Percentiles rank a stretch among this genome's conserved stretches.
These are phyloP conservation scores for Eubasilissa splendida DNA, from an alignment of 2,888 invertebrate species.

Conservation along the genomic window DNA sequence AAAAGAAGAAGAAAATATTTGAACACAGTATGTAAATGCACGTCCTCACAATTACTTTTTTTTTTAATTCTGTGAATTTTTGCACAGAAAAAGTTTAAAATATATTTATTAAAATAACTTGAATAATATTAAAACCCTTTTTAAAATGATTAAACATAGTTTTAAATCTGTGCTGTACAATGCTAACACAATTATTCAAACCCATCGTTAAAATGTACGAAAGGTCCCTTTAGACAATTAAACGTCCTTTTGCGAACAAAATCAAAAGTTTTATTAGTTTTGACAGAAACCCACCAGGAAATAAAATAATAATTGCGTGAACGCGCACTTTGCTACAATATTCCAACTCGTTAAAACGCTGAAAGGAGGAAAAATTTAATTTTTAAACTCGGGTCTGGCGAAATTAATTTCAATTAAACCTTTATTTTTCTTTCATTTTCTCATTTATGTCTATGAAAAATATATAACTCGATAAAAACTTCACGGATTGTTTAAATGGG, in stretches of 20 bases:
- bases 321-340: constrained; percentile 51
- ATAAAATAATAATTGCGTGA: constrained; percentile 50
- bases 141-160: too few species aligned
- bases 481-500: constrained; percentile 53
- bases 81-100: too few species aligned
- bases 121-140: too few species aligned
- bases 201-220: constrained; percentile 19
- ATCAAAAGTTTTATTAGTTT: constrained; percentile 49
- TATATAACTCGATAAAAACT: constrained; percentile 50
- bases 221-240: constrained; percentile 36
- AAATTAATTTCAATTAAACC: constrained; percentile 58
- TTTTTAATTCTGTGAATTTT: too few species aligned
- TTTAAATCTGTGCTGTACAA: too few species aligned
- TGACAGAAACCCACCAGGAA: constrained; percentile 40
- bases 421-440: constrained; percentile 57
- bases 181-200: background rate
- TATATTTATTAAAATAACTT: too few species aligned
- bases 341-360: constrained; percentile 52
- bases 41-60: too few species aligned
- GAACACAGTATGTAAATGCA: too few species aligned
- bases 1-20: too few species aligned
- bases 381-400: constrained; percentile 53
- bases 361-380: constrained; percentile 54
- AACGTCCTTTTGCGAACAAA: constrained; percentile 44
- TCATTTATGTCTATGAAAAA: constrained; percentile 53